These are phyloP conservation scores for Cheilosia soror DNA, from an alignment of 2,888 invertebrate genomes.

Conservation along the genomic window DNA sequence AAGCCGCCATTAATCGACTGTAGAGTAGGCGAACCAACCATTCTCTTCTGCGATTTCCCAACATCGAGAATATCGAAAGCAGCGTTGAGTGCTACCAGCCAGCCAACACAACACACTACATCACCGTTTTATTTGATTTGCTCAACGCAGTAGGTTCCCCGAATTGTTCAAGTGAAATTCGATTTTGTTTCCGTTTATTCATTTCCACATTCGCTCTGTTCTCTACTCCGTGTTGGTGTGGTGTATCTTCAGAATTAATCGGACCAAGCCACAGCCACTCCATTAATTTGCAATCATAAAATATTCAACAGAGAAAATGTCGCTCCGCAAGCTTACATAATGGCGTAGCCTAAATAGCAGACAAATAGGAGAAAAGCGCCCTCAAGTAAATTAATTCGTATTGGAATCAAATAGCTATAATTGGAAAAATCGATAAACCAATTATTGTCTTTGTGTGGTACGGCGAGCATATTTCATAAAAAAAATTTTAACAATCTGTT, in stretches of 20 bases:
- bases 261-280: not conserved
- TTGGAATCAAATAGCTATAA: conserved; percentile 31
- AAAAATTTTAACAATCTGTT: conserved; percentile 6
- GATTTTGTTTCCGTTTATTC: conserved; percentile 71
- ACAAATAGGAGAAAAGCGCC: not conserved
- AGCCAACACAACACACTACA: conserved; percentile 49
- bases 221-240: conserved; percentile 27
- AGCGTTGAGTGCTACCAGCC: conserved; percentile 16
- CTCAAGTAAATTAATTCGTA: conserved; percentile 30
- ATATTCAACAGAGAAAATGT: conserved; percentile 38
- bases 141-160: conserved; percentile 65
- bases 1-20: conserved; percentile 39
- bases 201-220: conserved; percentile 51
- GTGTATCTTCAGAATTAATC: conserved; percentile 7
- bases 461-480: not conserved
- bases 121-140: conserved; percentile 65
- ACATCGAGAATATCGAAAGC: conserved; percentile 21
- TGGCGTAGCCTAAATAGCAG: conserved; percentile 58
- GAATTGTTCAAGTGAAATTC: conserved; percentile 73
- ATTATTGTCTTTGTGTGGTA: conserved; percentile 19
- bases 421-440: conserved; percentile 69
- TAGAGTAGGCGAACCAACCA: conserved; percentile 35
- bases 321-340: conserved; percentile 65
- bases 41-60: conserved; percentile 12
- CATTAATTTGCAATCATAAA: not conserved